phyloP scores from a whole-genome alignment of 2,888 invertebrate species.

The Nowickia ferox region DNA sequence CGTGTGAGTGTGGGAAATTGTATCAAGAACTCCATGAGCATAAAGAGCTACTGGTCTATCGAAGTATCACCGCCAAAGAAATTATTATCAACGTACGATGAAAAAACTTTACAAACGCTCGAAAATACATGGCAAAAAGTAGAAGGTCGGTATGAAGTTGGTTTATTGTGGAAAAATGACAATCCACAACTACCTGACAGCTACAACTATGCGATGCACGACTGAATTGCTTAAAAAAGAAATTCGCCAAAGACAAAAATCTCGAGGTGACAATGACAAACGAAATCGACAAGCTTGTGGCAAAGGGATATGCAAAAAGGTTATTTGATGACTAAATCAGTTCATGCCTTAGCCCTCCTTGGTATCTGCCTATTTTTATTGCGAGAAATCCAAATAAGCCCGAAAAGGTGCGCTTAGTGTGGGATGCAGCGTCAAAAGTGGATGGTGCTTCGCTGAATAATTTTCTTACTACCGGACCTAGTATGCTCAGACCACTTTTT shows the following conservation, averaged over 20 bases:
- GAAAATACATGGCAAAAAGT: conserved; percentile 37
- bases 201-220: conserved; percentile 41
- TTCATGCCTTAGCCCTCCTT: too few relatives aligned
- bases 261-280: conserved; percentile 51
- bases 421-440: conserved; percentile 38
- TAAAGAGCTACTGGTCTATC: conserved; percentile 29
- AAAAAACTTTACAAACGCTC: conserved; percentile 54
- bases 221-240: conserved; percentile 59
- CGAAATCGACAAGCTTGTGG: conserved; percentile 25
- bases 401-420: conserved; percentile 24
- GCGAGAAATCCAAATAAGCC: conserved; percentile 72
- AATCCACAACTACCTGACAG: conserved; percentile 55
- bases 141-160: conserved; percentile 37
- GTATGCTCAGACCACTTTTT: too few relatives aligned
- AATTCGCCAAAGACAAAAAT: conserved; percentile 52
- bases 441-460: conserved; percentile 38
- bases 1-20: conserved; percentile 7
- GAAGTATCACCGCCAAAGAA: neutral
- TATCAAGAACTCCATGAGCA: conserved; percentile 23
- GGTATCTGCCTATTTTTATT: conserved; percentile 44
- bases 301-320: conserved; percentile 51
- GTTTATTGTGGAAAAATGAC: conserved; percentile 63
- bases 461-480: conserved; percentile 25
- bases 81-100: conserved; percentile 47
- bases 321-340: neutral